Evolutionary conservation across 2,113 vertebrate species (phyloP).

Genomic region (Platycercus adscitus): DNA sequence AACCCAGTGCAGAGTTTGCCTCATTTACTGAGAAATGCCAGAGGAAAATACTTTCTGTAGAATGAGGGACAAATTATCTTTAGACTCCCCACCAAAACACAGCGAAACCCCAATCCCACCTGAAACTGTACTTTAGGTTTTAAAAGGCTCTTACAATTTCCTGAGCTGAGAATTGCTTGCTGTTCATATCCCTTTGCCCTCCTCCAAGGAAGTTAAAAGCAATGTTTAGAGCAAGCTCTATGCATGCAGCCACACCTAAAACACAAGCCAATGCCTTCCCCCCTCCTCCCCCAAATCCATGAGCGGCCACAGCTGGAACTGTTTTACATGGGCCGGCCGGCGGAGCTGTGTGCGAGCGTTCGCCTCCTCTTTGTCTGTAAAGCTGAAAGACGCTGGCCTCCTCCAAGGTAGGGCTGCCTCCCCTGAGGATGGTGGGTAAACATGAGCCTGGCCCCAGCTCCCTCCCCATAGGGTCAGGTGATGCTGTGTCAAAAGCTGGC

Average conservation of each 20-base stretch:
- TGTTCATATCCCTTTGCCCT: constrained; percentile 38
- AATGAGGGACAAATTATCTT: not conserved
- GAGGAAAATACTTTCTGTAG: not conserved
- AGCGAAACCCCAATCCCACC: not conserved
- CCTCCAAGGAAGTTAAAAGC: constrained; percentile 58
- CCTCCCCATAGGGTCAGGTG: constrained; percentile 79
- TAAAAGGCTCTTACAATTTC: constrained; percentile 18
- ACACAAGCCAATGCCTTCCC: constrained; percentile 57
- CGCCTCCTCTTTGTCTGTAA: constrained; percentile 81
- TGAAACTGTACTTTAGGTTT: not conserved
- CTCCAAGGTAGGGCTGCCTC: constrained; percentile 75
- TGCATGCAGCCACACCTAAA: constrained; percentile 75
- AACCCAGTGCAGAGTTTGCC: not conserved
- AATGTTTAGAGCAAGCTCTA: constrained; percentile 30
- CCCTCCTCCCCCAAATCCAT: constrained; percentile 29
- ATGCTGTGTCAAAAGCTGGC: constrained; percentile 81
- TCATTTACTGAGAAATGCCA: not conserved
- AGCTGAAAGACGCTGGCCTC: constrained; percentile 72
- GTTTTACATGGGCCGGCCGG: constrained; percentile 65
- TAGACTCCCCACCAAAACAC: not conserved
- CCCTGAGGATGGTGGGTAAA: constrained; percentile 80
- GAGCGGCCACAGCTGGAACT: constrained; percentile 80
- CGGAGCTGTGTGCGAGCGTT: constrained; percentile 67
- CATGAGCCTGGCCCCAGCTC: constrained; percentile 77
- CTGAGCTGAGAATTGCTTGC: constrained; percentile 7